phyloP scores from a whole-genome alignment of 2,113 vertebrate species.

The Prochilodus magdalenae region DNA sequence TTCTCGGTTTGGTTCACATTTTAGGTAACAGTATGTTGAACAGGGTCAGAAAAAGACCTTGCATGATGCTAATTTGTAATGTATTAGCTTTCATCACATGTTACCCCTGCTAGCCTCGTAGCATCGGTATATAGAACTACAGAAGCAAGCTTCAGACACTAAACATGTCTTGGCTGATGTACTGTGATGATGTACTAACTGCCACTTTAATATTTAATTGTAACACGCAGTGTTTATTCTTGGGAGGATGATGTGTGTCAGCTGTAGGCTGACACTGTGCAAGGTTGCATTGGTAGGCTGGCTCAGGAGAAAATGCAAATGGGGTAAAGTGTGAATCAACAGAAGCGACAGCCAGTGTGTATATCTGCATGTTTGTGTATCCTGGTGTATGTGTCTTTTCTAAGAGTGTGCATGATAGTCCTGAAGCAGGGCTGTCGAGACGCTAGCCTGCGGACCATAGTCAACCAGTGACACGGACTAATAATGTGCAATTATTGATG shows the following conservation, averaged over 20 bases:
- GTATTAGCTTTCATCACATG: no score
- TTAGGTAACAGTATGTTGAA: no score
- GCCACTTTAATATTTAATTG: not conserved
- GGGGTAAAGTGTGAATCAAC: not conserved
- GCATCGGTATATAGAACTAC: not conserved
- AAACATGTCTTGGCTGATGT: not conserved
- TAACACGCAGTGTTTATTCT: not conserved
- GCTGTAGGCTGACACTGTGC: not conserved
- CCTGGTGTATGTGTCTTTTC: not conserved
- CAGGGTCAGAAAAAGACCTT: no score
- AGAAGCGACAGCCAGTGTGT: not conserved
- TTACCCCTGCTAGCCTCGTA: no score
- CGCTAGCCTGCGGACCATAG: no score
- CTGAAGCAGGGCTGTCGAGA: not conserved
- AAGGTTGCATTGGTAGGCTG: not conserved
- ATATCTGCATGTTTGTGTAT: not conserved
- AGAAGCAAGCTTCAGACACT: no score
- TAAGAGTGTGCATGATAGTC: not conserved
- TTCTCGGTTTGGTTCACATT: no score
- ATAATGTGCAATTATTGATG: no score
- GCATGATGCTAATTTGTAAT: no score
- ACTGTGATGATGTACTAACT: no score
- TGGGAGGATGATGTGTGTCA: no score
- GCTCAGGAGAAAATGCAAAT: not conserved
- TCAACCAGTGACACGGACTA: no score